phyloP scores from a whole-genome alignment of 2,113 vertebrate genomes.

The Clinocottus analis region DNA sequence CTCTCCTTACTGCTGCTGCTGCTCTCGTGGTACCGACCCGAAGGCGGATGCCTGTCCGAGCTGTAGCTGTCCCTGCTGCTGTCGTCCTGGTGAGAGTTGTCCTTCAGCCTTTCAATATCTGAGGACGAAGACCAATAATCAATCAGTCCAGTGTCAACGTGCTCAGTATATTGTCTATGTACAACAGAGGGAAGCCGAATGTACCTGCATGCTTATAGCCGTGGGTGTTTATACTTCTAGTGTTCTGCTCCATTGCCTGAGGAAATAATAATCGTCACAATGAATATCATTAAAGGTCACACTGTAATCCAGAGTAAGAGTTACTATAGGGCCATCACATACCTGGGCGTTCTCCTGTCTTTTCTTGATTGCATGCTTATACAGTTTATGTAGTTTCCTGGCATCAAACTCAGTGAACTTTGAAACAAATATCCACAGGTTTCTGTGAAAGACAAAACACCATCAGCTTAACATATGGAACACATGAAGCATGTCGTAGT shows the following conservation, averaged over 20 bases:
- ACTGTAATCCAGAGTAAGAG: background rate
- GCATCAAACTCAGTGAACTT: conserved; percentile 99
- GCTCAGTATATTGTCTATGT: accelerated
- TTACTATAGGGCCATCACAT: conserved; percentile 14
- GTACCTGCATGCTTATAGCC: conserved; percentile 91
- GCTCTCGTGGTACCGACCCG: conserved; percentile 89
- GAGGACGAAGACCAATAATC: background rate
- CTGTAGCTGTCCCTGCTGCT: conserved; percentile 98
- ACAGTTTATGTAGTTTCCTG: conserved; percentile 96
- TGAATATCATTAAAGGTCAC: background rate
- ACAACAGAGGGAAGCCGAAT: accelerated
- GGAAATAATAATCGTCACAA: conserved; percentile 48
- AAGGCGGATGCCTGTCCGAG: conserved; percentile 90
- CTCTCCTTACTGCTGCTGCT: conserved; percentile 84
- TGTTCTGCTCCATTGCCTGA: conserved; percentile 92
- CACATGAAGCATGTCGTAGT: background rate
- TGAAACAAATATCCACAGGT: conserved; percentile 99
- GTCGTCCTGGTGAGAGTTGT: conserved; percentile 93
- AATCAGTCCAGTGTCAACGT: background rate
- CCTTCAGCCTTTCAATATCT: conserved; percentile 94
- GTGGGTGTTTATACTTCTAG: conserved; percentile 85
- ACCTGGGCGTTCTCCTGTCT: conserved; percentile 94
- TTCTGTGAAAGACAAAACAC: conserved; percentile 80
- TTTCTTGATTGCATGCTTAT: conserved; percentile 99
- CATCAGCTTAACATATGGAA: background rate